Evolutionary conservation across 1,140 invertebrate genomes (phyloP).

Genomic region (Argopecten irradians): DNA sequence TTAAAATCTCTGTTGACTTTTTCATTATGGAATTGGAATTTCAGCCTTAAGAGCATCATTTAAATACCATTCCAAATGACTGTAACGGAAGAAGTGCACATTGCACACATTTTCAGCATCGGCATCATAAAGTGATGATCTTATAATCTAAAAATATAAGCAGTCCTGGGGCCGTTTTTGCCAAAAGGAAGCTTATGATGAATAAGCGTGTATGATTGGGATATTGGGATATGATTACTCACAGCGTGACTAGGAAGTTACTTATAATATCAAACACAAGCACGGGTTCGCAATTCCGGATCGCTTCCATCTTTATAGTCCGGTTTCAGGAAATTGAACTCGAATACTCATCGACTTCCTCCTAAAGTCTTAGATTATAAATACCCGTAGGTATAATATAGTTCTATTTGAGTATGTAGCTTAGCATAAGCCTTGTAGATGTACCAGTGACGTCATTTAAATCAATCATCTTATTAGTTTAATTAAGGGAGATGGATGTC

Average conservation of each 20-base stretch:
- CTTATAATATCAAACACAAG: background rate
- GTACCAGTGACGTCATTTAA: background rate
- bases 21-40: background rate
- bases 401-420: no score
- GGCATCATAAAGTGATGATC: background rate
- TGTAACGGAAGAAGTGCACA: background rate
- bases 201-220: background rate
- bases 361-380: background rate
- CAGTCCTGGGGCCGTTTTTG: constrained; percentile 7
- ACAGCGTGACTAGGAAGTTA: background rate
- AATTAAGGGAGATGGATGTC: background rate
- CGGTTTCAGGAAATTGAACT: background rate
- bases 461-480: background rate
- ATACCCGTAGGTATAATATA: background rate
- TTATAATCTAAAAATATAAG: background rate
- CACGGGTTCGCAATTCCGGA: background rate
- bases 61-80: background rate
- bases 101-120: background rate
- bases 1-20: background rate
- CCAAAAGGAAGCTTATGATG: background rate
- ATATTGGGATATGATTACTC: background rate
- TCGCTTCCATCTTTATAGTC: background rate
- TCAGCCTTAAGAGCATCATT: background rate
- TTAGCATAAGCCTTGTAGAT: background rate
- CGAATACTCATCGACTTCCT: background rate